Base-by-base conservation (phyloP, 2,888 invertebrate species). In the Acrobasis consociella region DNA sequence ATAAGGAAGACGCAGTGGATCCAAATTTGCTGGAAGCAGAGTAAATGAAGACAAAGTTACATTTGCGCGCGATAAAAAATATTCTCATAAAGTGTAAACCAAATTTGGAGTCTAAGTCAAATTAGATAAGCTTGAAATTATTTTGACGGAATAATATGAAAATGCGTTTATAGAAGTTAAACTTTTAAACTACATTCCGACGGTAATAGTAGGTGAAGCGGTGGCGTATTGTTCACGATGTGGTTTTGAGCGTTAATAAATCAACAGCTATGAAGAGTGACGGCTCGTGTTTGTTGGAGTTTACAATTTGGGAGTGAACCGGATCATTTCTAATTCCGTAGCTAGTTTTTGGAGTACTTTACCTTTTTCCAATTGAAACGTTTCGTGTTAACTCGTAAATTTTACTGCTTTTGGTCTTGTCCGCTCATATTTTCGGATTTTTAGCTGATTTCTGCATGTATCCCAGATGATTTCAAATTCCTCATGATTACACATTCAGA, bases 131-230 rank as follows among this genome's bases (percentile, higher is more conserved):
- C 22, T 59, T 49, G 51, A 59, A 60, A 64, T 46, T 56, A 7
- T 42, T 56, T 42, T 56, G 10, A 22, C 2, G 17, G 9, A 56
- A 22, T 7, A 17, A 22, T 17, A 42, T 13, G 42, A 62, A 42
- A 46, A 70, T 60, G 68, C 59, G 60, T 68, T 64, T 51, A 60
- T 31, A 61, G 81, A 83, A 83, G 85, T 86, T 31, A 61, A 81
- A 83, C 83, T 85, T 86, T 84, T 82, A 84, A 80, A 82, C 85
- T 86, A 87, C 86, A 89, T 88, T 89, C 88, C 85, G 79, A 67
- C 72, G 73, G 80, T 80, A 83, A 82, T 80, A 77, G 77, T 75
- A 51, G 37, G 64, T 64, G 64, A 68, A 67, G 77, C 76, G 71
- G 77, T 76, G 76, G 72, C 71, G 74, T 84, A 85, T 83, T 82